phyloP scores from a whole-genome alignment of 2,888 invertebrate species.

The Macaria liturata region DNA sequence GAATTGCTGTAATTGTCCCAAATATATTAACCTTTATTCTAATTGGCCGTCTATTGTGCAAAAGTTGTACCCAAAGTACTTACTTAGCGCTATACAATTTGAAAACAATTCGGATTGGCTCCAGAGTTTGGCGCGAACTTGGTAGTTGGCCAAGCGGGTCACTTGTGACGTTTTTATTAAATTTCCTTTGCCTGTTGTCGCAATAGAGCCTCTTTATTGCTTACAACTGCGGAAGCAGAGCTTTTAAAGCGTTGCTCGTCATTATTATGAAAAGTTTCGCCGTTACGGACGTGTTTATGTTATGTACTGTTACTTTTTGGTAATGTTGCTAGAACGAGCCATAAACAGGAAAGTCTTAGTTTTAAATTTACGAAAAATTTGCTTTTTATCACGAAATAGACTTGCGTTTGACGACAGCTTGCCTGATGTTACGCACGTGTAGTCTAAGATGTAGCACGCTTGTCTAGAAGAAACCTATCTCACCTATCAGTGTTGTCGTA shows the following conservation, averaged over 20 bases:
- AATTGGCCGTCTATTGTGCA: too few relatives aligned
- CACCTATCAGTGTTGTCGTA: too few relatives aligned
- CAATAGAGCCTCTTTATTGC: slow-evolving; percentile 30
- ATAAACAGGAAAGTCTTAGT: too few relatives aligned
- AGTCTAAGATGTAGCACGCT: too few relatives aligned
- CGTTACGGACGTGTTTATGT: slow-evolving; percentile 11
- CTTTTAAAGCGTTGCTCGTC: slow-evolving; percentile 23
- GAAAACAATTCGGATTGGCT: slow-evolving; percentile 31
- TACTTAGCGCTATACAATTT: slow-evolving; percentile 33
- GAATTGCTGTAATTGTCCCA: too few relatives aligned
- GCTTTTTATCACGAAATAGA: too few relatives aligned
- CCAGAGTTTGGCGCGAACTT: slow-evolving; percentile 25
- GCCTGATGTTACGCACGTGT: too few relatives aligned
- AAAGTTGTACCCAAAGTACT: slow-evolving; percentile 20
- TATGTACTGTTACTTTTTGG: slow-evolving; percentile 1
- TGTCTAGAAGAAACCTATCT: too few relatives aligned
- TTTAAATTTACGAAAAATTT: too few relatives aligned
- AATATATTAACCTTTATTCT: too few relatives aligned
- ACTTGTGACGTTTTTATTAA: slow-evolving; percentile 33
- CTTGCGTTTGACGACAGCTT: too few relatives aligned
- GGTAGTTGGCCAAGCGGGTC: slow-evolving; percentile 35
- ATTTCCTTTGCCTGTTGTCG: slow-evolving; percentile 31
- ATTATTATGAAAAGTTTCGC: slow-evolving; percentile 19
- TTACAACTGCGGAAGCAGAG: slow-evolving; percentile 27
- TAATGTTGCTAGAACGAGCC: neutral